A percentile compares a stretch with the other conserved stretches of the same genome.
phyloP scores from a whole-genome alignment of 2,888 invertebrate genomes.

The Carabus problematicus region DNA sequence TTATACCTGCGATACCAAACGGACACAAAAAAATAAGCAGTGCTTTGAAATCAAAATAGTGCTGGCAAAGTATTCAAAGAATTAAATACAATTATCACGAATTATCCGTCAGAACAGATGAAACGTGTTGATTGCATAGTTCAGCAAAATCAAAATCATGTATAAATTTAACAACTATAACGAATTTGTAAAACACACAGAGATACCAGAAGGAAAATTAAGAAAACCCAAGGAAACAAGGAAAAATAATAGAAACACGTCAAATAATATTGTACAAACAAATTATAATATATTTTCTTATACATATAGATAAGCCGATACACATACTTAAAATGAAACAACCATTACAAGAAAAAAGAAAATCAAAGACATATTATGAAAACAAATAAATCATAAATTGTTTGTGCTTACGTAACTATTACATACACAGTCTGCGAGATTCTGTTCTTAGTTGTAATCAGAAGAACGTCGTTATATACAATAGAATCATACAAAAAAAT shows the following conservation, averaged over 20 bases:
- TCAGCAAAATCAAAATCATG: too few relatives aligned
- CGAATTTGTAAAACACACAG: not conserved
- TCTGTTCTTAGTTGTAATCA: too few relatives aligned
- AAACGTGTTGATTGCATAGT: too few relatives aligned
- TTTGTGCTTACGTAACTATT: too few relatives aligned
- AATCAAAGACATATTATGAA: not conserved
- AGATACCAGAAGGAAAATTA: slow-evolving; percentile 8
- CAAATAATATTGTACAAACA: slow-evolving; percentile 47
- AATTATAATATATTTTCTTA: slow-evolving; percentile 46
- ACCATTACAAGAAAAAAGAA: slow-evolving; percentile 37
- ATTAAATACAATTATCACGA: slow-evolving; percentile 4
- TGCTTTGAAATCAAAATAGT: slow-evolving; percentile 41
- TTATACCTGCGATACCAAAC: slow-evolving; percentile 48
- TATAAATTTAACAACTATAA: too few relatives aligned
- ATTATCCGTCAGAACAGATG: slow-evolving; percentile 21
- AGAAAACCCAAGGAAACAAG: slow-evolving; percentile 26
- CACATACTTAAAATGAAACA: slow-evolving; percentile 22
- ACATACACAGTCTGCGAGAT: too few relatives aligned
- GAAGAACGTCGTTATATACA: too few relatives aligned
- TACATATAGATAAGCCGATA: slow-evolving; percentile 44
- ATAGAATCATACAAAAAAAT: not conserved
- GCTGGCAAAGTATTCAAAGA: not conserved
- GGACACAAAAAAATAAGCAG: slow-evolving; percentile 39
- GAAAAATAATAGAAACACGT: slow-evolving; percentile 43
- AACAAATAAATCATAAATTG: slow-evolving; percentile 12